Evolutionary conservation across 2,888 invertebrate genomes (phyloP).

Genomic region (Scaptodrosophila latifasciaeformis): DNA sequence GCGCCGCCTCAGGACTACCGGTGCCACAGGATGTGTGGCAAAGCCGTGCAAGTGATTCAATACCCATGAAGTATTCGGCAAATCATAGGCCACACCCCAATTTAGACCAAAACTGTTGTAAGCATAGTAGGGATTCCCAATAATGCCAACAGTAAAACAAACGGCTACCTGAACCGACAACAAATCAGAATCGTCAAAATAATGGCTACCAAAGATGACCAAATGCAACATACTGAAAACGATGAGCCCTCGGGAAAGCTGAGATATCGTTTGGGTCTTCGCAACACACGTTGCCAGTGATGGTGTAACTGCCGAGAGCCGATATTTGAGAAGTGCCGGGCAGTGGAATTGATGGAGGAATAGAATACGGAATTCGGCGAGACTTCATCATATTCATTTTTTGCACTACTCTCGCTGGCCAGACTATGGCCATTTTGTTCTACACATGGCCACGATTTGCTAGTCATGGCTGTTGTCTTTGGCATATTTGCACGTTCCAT

Average conservation of each 20-base stretch:
- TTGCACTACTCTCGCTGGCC: no score
- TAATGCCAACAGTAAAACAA: constrained; percentile 79
- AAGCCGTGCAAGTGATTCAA: constrained; percentile 72
- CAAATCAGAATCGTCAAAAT: neutral
- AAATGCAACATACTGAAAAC: constrained; percentile 75
- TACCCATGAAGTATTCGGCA: constrained; percentile 78
- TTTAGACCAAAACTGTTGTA: constrained; percentile 81
- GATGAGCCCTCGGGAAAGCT: constrained; percentile 78
- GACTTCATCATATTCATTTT: no score
- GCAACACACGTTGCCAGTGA: constrained; percentile 42
- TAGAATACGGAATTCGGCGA: no score
- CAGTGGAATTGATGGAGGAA: no score
- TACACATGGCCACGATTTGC: constrained; percentile 1
- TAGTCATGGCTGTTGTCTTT: constrained; percentile 2
- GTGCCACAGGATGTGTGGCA: constrained; percentile 43
- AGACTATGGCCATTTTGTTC: constrained; percentile 1
- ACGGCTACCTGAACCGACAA: constrained; percentile 75
- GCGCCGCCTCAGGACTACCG: constrained; percentile 77
- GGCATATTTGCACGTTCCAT: constrained; percentile 49
- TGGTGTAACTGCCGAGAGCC: constrained; percentile 17
- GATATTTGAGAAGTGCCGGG: no score
- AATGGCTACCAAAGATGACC: neutral
- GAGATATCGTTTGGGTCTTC: constrained; percentile 74
- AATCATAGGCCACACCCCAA: constrained; percentile 82
- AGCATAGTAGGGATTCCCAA: constrained; percentile 78